Evolutionary conservation across 2,888 invertebrate genomes (phyloP), one percentile per base, ranked within the genome.

Genomic region (Mesorhabditis sp.): DNA sequence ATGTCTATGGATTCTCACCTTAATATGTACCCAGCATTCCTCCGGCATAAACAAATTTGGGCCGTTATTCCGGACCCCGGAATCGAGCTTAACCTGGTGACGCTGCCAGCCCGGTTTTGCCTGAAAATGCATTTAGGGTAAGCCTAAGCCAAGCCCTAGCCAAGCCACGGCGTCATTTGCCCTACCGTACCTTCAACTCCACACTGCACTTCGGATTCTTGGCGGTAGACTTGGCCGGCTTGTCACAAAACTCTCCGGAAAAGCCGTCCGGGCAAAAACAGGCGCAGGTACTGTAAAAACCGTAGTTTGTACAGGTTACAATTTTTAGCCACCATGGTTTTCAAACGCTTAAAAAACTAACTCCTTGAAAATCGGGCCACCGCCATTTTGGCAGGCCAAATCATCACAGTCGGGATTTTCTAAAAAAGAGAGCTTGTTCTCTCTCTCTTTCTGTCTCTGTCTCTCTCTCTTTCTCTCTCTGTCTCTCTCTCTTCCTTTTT

Each of bases 261-360:
- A 50, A 50, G 58, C 58, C 58, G 2, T 50, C n/a, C n/a, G 58
- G 58, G 58, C 58, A 50, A 50, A 50, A 50, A 50, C 58, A 50
- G 7, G 58, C 2, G 58, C 58, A 50, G n/a, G 7, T 50, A 13
- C 58, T 50, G n/a, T 13, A 50, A 2, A 50, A 50, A 50, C 7
- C 1, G 58, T 50, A 13, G 7, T 50, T 50, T 28, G 1, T 28
- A 28, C 2, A 28, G 1, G 28, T 28, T 28, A 28, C 28, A 28
- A 28, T 28, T 28, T 1, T 28, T 28, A 28, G 28, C 28, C 2
- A 28, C 28, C 28, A 28, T 1, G 28, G 28, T 2, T 28, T 28
- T 28, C 1, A 28, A 28, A 28, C 28, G 28, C 28, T 28, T 28
- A 28, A 28, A 28, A 28, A 28, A 28, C 28, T 28, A 28, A 28